These are phyloP conservation scores for Epinotia brunnichana DNA, from an alignment of 2,888 invertebrate species.

Conservation along the genomic window DNA sequence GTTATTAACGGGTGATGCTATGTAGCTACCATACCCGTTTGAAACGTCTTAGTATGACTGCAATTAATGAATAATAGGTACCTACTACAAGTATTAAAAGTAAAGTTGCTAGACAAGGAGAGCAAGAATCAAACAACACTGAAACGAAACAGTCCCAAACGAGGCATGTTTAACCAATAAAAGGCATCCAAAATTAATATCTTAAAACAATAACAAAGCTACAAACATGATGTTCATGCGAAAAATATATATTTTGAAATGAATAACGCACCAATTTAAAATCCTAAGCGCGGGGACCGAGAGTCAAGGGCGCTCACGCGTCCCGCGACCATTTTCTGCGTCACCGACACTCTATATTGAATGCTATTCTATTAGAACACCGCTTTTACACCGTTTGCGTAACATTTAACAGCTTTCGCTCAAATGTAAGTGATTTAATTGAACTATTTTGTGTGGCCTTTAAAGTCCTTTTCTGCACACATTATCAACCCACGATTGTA, in stretches of 20 bases:
- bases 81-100: no score
- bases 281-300: constrained; percentile 45
- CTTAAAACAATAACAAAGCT: not conserved
- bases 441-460: not conserved
- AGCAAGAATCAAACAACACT: not conserved
- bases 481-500: constrained; percentile 2
- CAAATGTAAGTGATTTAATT: not conserved
- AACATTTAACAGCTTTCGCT: constrained; percentile 37
- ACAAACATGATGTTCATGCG: not conserved
- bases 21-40: not conserved
- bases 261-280: constrained; percentile 25
- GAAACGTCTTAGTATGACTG: not conserved
- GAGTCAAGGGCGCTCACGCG: constrained; percentile 60
- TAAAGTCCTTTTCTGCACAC: not conserved
- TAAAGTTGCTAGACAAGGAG: no score
- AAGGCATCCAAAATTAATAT: no score
- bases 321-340: constrained; percentile 74
- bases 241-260: not conserved
- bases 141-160: not conserved
- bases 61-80: not conserved
- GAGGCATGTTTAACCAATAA: no score
- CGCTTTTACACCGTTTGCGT: constrained; percentile 52
- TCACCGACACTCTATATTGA: constrained; percentile 75
- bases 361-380: constrained; percentile 71
- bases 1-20: not conserved